A percentile compares a stretch with the other conserved stretches of the same genome.
Conservation (phyloP, 2,797 vertebrate species). For the Ctenosaura bakeri region DNA sequence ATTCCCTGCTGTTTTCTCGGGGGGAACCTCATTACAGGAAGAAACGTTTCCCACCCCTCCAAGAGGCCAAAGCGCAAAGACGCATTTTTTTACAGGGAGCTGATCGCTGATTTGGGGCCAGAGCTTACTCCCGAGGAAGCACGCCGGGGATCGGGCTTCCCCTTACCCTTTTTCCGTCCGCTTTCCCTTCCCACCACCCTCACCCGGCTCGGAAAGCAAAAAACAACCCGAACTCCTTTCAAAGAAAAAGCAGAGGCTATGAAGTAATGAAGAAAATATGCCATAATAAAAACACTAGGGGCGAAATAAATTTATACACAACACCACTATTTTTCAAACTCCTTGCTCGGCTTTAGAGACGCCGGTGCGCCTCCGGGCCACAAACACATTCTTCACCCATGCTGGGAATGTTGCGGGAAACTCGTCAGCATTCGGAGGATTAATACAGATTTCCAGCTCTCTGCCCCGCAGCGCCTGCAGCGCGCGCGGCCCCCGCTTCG, state of each 20-base stretch:
- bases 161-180: too few relatives aligned
- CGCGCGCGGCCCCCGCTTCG: slow-evolving; percentile 80
- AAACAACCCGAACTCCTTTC: slow-evolving; percentile 64
- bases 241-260: slow-evolving; percentile 64
- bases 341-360: slow-evolving; percentile 81
- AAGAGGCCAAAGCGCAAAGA: too few relatives aligned
- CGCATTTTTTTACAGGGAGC: neutral
- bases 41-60: too few relatives aligned
- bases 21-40: neutral
- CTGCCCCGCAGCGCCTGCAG: slow-evolving; percentile 75
- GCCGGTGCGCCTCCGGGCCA: slow-evolving; percentile 84
- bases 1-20: too few relatives aligned
- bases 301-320: slow-evolving; percentile 85
- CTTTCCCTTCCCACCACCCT: slow-evolving; percentile 61
- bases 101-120: too few relatives aligned
- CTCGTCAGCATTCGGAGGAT: slow-evolving; percentile 85
- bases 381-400: slow-evolving; percentile 85
- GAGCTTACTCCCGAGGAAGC: neutral
- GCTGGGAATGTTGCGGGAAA: slow-evolving; percentile 81
- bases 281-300: slow-evolving; percentile 79
- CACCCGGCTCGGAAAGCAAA: slow-evolving; percentile 58
- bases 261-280: slow-evolving; percentile 78
- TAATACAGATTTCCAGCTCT: slow-evolving; percentile 80
- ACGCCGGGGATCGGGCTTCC: neutral
- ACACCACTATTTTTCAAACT: slow-evolving; percentile 85